Evolutionary conservation across 2,888 invertebrate species (phyloP), one percentile per base, ranked within the genome.

Genomic region (Ormyrus pomaceus): DNA sequence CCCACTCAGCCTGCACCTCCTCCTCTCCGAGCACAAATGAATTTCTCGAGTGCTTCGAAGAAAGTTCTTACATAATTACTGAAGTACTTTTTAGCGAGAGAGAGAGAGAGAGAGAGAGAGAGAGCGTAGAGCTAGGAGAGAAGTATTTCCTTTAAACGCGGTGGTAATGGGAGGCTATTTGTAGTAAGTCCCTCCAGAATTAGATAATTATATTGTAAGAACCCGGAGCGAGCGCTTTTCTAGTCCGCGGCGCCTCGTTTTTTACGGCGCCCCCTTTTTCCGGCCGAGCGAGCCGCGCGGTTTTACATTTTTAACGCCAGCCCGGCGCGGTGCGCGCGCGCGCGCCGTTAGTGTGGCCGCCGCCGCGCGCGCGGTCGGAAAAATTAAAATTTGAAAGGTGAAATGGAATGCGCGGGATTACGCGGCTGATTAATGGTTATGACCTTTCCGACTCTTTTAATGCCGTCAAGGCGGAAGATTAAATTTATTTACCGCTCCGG

Each of bases 1-100:
- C 34, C 34, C 34, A 34, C 34, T 34, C 34, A 34, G 3, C 34
- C 34, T 0, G 1, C 64, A 2, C n/a, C 11, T 6, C 51, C n/a
- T 8, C 56, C 34, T 34, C 55, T 0, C 6, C 45, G 8, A 5
- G 59, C 13, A 56, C 13, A 45, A 72, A 62, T 55, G 72, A 72
- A 62, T 72, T 72, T 51, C 72, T 10, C 51, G 10, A 66, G 66
- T 66, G 66, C 48, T 59, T 55, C 59, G 65, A 66, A 71, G 61
- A 51, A 48, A 53, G 45, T 68, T 66, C 59, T 53, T 53, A 64
- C 48, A 66, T 55, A 66, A 56, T 75, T 58, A 46, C 56, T 9
- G 46, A 65, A 59, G 68, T 72, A 62, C 72, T 72, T 72, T 62
- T 72, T 62, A 56, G 50, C n/a, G 19, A 59, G 48, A 10, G 13